Percentiles rank a stretch among this genome's conserved stretches.
phyloP scores from a whole-genome alignment of 2,113 vertebrate genomes.

The Takifugu flavidus region DNA sequence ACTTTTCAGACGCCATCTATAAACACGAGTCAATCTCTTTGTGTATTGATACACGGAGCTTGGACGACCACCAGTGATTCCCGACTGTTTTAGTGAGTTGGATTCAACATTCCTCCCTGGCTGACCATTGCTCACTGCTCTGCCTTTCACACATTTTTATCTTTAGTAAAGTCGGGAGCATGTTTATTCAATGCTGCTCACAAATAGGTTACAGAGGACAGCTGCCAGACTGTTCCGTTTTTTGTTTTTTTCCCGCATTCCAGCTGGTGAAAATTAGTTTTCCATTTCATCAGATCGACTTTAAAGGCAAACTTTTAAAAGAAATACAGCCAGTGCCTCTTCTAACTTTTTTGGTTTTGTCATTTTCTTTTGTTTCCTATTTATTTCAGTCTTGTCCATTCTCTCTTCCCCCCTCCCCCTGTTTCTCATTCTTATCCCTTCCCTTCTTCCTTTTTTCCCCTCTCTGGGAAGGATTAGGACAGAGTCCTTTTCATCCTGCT shows the following conservation, averaged over 20 bases:
- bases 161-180: conserved; percentile 20
- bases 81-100: conserved; percentile 5
- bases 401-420: neutral
- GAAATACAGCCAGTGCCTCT: neutral
- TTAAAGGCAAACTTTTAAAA: neutral
- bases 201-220: no score
- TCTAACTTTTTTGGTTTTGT: neutral
- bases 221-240: no score
- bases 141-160: conserved; percentile 17
- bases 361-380: neutral
- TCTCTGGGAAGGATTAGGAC: conserved; percentile 54
- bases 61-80: conserved; percentile 24
- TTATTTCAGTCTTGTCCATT: neutral
- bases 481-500: conserved; percentile 63
- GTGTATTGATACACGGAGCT: neutral
- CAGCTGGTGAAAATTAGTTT: conserved; percentile 19
- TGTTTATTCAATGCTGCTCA: conserved; percentile 38
- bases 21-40: conserved; percentile 27
- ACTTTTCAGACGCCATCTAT: conserved; percentile 1
- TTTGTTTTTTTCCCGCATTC: neutral
- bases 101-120: neutral
- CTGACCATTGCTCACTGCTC: neutral
- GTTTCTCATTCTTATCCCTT: conserved; percentile 9
- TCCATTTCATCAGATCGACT: conserved; percentile 26
- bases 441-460: conserved; percentile 19